phyloP scores from a whole-genome alignment of 1,140 invertebrate genomes.

The Venustaconcha ellipsiformis region DNA sequence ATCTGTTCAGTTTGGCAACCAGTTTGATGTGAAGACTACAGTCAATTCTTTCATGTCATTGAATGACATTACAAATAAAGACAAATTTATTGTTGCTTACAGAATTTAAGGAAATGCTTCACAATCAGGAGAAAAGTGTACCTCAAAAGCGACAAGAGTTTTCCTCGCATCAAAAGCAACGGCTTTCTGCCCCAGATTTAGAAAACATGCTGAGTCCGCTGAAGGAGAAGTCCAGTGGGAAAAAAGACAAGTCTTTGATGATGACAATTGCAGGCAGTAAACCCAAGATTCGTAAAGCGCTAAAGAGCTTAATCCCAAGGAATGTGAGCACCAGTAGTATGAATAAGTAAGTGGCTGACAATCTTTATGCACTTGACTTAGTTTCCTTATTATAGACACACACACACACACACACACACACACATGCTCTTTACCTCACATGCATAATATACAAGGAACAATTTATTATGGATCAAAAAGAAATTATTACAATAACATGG shows the following conservation, averaged over 20 bases:
- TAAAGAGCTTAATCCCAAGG: conserved; percentile 81
- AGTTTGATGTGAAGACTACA: no score
- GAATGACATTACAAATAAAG: background rate
- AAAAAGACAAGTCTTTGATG: conserved; percentile 72
- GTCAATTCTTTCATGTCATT: no score
- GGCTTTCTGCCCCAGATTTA: conserved; percentile 64
- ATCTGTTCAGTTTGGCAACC: no score
- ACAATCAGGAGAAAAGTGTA: conserved; percentile 63
- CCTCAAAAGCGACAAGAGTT: conserved; percentile 32
- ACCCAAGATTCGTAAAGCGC: conserved; percentile 85
- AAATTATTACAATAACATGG: no score
- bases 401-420: no score
- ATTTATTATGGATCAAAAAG: no score
- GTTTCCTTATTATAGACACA: no score
- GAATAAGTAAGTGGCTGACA: conserved; percentile 72
- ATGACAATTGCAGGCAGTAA: conserved; percentile 87
- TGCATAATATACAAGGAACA: no score
- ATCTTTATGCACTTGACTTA: no score
- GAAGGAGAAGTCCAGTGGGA: conserved; percentile 23
- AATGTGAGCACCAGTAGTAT: conserved; percentile 90
- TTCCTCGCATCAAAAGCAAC: conserved; percentile 68
- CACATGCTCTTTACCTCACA: no score
- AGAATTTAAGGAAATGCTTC: conserved; percentile 87
- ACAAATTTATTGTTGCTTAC: conserved; percentile 41
- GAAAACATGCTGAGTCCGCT: conserved; percentile 39